Conservation (phyloP, 2,888 invertebrate species). For the Epistrophe grossulariae region DNA sequence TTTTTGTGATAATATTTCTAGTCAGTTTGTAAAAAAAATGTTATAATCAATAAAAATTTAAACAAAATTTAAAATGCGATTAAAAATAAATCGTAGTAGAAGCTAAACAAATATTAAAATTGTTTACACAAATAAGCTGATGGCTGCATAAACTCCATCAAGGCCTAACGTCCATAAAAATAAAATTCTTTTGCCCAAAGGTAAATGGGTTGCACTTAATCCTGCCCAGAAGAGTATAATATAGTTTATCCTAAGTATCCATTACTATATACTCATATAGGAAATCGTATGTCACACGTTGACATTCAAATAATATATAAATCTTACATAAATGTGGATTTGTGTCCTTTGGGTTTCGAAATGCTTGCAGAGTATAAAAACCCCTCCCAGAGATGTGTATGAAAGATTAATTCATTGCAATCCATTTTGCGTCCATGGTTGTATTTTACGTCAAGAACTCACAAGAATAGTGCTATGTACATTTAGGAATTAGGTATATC, state of each 20-base stretch:
- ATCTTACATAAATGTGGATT: conserved; percentile 9
- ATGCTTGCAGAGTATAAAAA: neutral
- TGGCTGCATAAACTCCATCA: neutral
- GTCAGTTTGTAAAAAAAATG: too few species aligned
- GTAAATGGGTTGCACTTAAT: neutral
- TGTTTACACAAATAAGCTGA: neutral
- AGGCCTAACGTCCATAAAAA: neutral
- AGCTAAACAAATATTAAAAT: neutral
- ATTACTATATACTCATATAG: conserved; percentile 25
- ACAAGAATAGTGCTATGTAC: conserved; percentile 14
- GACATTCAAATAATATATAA: conserved; percentile 41
- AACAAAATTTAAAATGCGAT: too few species aligned
- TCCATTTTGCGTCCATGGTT: conserved; percentile 10
- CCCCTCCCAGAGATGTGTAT: conserved; percentile 4
- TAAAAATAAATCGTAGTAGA: too few species aligned
- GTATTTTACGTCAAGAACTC: neutral
- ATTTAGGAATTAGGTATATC: neutral
- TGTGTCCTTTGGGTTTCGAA: conserved; percentile 35
- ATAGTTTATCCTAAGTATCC: conserved; percentile 38
- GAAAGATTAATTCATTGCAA: conserved; percentile 47
- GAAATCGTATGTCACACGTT: conserved; percentile 38
- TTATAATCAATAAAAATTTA: too few species aligned
- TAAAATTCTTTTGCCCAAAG: neutral
- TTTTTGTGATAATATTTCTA: too few species aligned
- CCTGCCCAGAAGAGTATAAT: neutral